These are phyloP conservation scores for Nemoura dubitans DNA, from an alignment of 2,888 invertebrate genomes.

Conservation along the genomic window DNA sequence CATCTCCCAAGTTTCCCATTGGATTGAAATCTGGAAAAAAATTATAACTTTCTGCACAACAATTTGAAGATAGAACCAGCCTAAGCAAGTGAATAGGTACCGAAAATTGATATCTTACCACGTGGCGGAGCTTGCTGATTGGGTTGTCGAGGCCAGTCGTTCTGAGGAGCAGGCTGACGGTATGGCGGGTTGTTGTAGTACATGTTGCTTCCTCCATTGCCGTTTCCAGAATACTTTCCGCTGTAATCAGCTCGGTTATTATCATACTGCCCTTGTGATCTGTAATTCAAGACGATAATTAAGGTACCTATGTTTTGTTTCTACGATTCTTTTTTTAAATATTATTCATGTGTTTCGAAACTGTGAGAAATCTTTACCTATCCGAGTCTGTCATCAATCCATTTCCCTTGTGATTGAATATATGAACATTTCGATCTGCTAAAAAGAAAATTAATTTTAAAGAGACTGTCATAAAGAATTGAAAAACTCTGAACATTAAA, in stretches of 20 bases:
- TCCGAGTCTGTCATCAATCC: slow-evolving; percentile 67
- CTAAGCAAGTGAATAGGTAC: neutral
- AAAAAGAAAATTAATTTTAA: slow-evolving; percentile 54
- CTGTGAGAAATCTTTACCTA: slow-evolving; percentile 56
- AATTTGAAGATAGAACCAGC: neutral
- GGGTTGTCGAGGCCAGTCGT: slow-evolving; percentile 37
- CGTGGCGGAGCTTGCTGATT: slow-evolving; percentile 36
- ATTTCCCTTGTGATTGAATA: slow-evolving; percentile 75
- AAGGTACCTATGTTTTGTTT: neutral
- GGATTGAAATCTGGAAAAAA: slow-evolving; percentile 41
- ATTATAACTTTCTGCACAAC: neutral
- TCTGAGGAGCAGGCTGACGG: slow-evolving; percentile 44
- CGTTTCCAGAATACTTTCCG: slow-evolving; percentile 31
- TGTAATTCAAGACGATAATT: neutral
- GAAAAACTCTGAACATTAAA: no score
- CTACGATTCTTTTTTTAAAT: neutral
- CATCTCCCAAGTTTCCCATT: slow-evolving; percentile 29
- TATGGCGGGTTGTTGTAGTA: slow-evolving; percentile 48
- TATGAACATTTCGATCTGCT: slow-evolving; percentile 67
- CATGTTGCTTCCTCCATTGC: slow-evolving; percentile 37
- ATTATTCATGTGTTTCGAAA: neutral
- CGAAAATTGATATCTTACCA: slow-evolving; percentile 22
- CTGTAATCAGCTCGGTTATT: slow-evolving; percentile 42
- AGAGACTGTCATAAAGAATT: neutral
- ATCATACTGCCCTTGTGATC: slow-evolving; percentile 37